A percentile compares a stretch with the other conserved stretches of the same genome.
Conservation (phyloP, 2,888 invertebrate genomes). For the Anorthoa munda region DNA sequence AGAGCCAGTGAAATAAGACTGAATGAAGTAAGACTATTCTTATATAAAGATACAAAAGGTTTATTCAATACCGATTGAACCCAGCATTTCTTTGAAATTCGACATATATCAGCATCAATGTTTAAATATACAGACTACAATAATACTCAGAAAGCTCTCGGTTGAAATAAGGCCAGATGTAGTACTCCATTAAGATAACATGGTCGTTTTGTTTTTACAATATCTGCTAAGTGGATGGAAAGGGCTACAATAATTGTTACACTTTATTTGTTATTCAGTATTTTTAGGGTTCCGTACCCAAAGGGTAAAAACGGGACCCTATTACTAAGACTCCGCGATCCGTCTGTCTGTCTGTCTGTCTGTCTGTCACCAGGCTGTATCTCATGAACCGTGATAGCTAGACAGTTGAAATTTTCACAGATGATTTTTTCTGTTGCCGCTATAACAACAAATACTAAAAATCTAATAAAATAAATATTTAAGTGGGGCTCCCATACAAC, state of each 20-base stretch:
- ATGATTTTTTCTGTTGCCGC: no score
- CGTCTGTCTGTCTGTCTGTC: no score
- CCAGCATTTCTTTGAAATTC: slow-evolving; percentile 31
- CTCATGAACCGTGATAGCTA: no score
- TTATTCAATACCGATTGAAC: slow-evolving; percentile 33
- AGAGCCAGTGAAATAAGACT: slow-evolving; percentile 10
- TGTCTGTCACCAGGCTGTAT: no score
- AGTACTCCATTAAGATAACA: slow-evolving; percentile 56
- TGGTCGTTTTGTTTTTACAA: slow-evolving; percentile 52
- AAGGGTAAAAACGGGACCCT: no score
- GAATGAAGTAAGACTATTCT: slow-evolving; percentile 15
- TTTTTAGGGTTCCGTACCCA: no score
- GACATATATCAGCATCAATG: slow-evolving; percentile 24
- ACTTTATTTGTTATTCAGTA: slow-evolving; percentile 33
- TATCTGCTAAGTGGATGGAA: slow-evolving; percentile 47
- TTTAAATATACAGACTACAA: slow-evolving; percentile 45
- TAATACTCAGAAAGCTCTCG: slow-evolving; percentile 48
- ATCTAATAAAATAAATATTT: no score
- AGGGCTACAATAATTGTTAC: slow-evolving; percentile 38
- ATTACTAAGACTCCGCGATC: no score
- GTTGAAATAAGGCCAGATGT: slow-evolving; percentile 52
- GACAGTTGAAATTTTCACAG: no score
- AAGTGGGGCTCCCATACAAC: no score
- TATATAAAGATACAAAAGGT: slow-evolving; percentile 24
- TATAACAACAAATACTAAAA: no score